Base-by-base conservation (phyloP, 2,113 vertebrate genomes). In the Polypterus senegalus region DNA sequence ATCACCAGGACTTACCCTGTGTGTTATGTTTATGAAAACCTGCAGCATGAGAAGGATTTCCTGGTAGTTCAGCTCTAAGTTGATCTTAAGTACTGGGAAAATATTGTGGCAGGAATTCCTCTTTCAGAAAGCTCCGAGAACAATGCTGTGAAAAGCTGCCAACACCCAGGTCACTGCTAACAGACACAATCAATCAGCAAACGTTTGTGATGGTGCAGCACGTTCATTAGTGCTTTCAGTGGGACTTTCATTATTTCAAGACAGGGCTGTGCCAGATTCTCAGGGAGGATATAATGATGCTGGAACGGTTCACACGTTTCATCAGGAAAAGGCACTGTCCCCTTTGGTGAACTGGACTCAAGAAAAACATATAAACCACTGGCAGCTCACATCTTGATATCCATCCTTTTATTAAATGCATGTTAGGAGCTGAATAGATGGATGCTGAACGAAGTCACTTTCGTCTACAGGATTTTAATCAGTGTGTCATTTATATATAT, bases 71-170 rank as follows among this genome's bases (percentile, higher is more conserved):
- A 58, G 27, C 56, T 7, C 43, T 66, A 44, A 61, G 60, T 9
- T 46, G 7, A 61, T 27, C n/a, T 53, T 27, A 8, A 52, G 27
- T 45, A 61, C 44, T 58, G 78, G 77, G 79, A 80, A 73, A 74
- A 72, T 69, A 74, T 68, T 71, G 51, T 8, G 61, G 67, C 74
- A 76, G 78, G 74, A 80, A 73, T 83, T 83, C 79, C 81, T 79
- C 68, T 59, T 68, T 67, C 71, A 49, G 73, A 81, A 67, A 83
- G 47, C 66, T 58, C 59, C 64, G 74, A 10, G 71, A 83, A 83
- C 81, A 83, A 83, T 83, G 72, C 77, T 83, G 81, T 81, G 81
- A 70, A 73, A 66, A 48, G 7, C 47, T 55, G 60, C 55, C 59
- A 69, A 54, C 61, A 66, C 51, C 61, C 61, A 47, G 62, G 47